Base-by-base conservation (phyloP, 2,888 invertebrate genomes). In the Chymomyza amoena region DNA sequence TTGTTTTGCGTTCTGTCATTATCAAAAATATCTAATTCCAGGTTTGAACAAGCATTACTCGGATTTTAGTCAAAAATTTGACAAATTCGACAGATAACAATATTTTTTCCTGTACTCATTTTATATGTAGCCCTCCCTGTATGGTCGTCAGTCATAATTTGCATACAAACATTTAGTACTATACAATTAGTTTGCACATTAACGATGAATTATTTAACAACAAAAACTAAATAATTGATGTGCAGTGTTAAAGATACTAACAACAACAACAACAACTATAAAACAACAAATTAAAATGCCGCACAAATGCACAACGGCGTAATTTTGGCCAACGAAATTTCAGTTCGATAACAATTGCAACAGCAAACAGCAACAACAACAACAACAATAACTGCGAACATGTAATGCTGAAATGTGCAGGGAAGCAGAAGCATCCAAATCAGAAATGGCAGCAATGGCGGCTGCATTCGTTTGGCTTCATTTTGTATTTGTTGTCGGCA, bases 171-270 rank as follows among this genome's bases (percentile, higher is more conserved):
- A 69, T 45, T 64, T 65, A 65, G 51, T 36, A 25, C 60, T 52
- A 65, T 25, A 66, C 77, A 81, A 79, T 79, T 79, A 79, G 77
- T 67, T 5, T 6, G 9, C 69, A 77, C 77, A 79, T 80, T 80
- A 80, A 80, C 80, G 75, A 75, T 80, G 80, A 81, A 79, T 79
- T 82, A 80, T 80, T 80, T 70, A 79, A 61, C 56, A 73, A 57
- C 50, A 64, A 51, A 64, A 64, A 63, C 61, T 67, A 74, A 65
- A 74, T 69, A 65, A 67, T 18, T 45, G 13, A 45, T 45, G 68
- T 63, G 61, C 51, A 39, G 69, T 63, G 64, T 66, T 45, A 36
- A 56, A 51, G n/a, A 63, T 45, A 25, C 54, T 51, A 79, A 61
- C n/a, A 18, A 66, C 61, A 68, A 9, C 20, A 52, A 18, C 62